Evolutionary conservation across 2,888 invertebrate species (phyloP), one percentile per base, ranked within the genome.

Genomic region (Chironomus riparius): DNA sequence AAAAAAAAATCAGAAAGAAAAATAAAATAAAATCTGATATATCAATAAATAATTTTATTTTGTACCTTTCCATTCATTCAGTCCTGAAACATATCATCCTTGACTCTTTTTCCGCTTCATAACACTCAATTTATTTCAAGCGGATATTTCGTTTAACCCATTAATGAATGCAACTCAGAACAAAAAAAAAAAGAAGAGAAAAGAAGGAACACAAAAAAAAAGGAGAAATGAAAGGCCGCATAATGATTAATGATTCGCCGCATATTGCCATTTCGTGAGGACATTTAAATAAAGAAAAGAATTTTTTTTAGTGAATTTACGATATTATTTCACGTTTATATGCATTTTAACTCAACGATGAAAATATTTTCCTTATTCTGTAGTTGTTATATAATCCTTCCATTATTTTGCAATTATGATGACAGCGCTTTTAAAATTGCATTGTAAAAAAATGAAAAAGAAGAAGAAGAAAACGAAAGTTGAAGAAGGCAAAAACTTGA

Each of bases 221-320:
- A 6, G 5, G 56, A 56, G n/a, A 38, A 15, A 56, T 18, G 18
- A 18, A 15, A 56, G 56, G 56, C 65, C 65, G 65, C 61, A 74
- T 12, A 74, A 74, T 74, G 74, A 74, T 74, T 74, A 74, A 74
- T 74, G 74, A 48, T 68, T 74, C 48, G 22, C 68, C 74, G 74
- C 74, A 74, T 71, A 38, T 61, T 62, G 56, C 72, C 38, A 50
- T 56, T 74, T 74, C 74, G 68, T 74, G 74, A 65, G 28, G 68
- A 62, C 68, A 62, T 74, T 74, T 61, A 18, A 15, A 65, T 74
- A 38, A 38, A 73, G 38, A 47, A 73, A 47, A 3, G 65, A 68
- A 47, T 38, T 47, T 38, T 24, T 61, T 48, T 70, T 70, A 7
- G 18, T 22, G 18, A 62, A 24, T 65, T 65, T 65, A 73, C 61